Evolutionary conservation across 2,888 invertebrate species (phyloP).

Genomic region (Thereva unica): DNA sequence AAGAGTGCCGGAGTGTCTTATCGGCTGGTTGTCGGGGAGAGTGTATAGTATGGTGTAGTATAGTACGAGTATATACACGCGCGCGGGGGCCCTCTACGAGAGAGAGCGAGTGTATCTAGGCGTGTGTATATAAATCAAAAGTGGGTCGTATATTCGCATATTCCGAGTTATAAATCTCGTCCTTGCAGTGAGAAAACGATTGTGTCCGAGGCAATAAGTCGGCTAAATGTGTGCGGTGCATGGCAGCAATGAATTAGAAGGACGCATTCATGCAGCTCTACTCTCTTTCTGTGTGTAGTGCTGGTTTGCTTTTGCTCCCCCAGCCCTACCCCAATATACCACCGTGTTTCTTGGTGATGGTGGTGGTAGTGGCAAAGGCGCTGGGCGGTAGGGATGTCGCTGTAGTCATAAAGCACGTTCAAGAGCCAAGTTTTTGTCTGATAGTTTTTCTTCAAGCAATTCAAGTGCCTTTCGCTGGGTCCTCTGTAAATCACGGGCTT

Average conservation of each 20-base stretch:
- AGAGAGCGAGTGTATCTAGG: no score
- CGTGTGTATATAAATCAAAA: conserved; percentile 25
- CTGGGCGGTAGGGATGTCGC: no score
- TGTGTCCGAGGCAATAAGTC: conserved; percentile 13
- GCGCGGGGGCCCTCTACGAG: no score
- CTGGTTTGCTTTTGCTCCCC: neutral
- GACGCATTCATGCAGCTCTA: conserved; percentile 21
- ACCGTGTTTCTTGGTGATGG: no score
- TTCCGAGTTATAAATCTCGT: conserved; percentile 28
- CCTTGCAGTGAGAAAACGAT: neutral
- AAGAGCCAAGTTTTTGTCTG: conserved; percentile 35
- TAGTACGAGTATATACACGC: no score
- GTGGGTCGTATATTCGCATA: conserved; percentile 28
- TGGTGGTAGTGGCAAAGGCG: no score
- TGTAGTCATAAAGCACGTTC: conserved; percentile 14
- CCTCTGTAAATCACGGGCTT: conserved; percentile 31
- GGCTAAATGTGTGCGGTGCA: conserved; percentile 8
- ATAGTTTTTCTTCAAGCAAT: conserved; percentile 16
- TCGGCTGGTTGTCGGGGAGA: no score
- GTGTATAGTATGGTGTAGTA: no score
- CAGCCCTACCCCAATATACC: no score
- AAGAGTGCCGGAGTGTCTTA: no score
- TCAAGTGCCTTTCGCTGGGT: conserved; percentile 20
- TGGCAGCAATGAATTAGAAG: conserved; percentile 1
- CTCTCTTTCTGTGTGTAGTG: no score